Conservation (phyloP, 53 echinoderm and acorn worm genomes). For the Crossaster papposus region DNA sequence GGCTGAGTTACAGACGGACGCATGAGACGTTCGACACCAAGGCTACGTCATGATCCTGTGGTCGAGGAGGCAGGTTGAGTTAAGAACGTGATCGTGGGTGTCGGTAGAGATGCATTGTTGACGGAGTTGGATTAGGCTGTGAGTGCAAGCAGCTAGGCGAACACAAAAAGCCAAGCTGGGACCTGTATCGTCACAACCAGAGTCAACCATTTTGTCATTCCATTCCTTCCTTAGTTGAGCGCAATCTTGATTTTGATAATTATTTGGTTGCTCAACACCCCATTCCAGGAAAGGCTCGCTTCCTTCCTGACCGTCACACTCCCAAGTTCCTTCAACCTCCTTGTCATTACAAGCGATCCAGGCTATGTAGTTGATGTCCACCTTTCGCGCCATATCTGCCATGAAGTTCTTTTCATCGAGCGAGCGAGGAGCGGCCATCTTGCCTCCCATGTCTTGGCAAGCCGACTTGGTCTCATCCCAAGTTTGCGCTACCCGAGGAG, state of each 20-base stretch:
- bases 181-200: background rate
- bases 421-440: background rate
- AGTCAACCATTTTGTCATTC: background rate
- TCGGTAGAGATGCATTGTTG: background rate
- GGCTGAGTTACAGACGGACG: background rate
- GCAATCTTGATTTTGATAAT: background rate
- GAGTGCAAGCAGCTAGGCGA: background rate
- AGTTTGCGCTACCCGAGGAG: background rate
- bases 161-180: background rate
- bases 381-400: background rate
- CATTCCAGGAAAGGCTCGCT: background rate
- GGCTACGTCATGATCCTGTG: background rate
- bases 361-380: background rate
- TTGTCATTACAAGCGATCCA: constrained; percentile 1
- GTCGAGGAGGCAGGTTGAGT: too few species aligned
- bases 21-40: background rate
- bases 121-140: background rate
- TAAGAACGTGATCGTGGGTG: background rate
- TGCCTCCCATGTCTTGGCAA: constrained; percentile 1
- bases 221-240: background rate
- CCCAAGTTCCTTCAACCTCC: background rate
- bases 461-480: background rate
- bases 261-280: background rate
- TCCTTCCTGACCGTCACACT: background rate
- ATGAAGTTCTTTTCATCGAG: background rate